Conservation (phyloP, 2,797 vertebrate species). For the Triplophysa yarkandensis region DNA sequence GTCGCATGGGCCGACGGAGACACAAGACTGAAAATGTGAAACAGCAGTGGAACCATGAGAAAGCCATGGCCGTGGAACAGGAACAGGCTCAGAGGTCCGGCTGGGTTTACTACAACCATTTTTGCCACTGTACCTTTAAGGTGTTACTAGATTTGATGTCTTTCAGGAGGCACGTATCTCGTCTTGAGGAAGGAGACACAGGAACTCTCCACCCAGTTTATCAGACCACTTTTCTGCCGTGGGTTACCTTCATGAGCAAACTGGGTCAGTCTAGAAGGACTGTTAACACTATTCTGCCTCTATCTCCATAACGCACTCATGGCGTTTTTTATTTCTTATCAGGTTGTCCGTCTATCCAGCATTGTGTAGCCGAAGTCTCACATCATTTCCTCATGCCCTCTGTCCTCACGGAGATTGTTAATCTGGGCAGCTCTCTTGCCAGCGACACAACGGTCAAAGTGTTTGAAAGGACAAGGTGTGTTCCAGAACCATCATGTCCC, state of each 20-base stretch:
- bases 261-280: conserved; percentile 75
- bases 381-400: conserved; percentile 91
- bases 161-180: conserved; percentile 81
- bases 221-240: conserved; percentile 78
- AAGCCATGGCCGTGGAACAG: conserved; percentile 75
- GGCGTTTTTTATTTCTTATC: conserved; percentile 18
- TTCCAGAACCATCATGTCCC: conserved; percentile 1
- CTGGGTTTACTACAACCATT: neutral
- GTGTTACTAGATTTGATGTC: conserved; percentile 21
- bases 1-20: conserved; percentile 79
- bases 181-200: conserved; percentile 88
- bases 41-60: conserved; percentile 87
- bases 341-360: conserved; percentile 89
- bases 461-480: conserved; percentile 87
- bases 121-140: too few relatives aligned
- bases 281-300: neutral
- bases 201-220: conserved; percentile 87
- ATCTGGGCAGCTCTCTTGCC: conserved; percentile 84
- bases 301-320: neutral
- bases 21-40: conserved; percentile 96
- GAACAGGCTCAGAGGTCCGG: conserved; percentile 84
- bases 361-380: conserved; percentile 83
- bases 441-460: conserved; percentile 88
- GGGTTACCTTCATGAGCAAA: conserved; percentile 91
- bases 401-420: conserved; percentile 84